Percentiles rank a stretch among this genome's conserved stretches.
Evolutionary conservation across 2,888 invertebrate species (phyloP).

Genomic region (Lithophane leautieri): DNA sequence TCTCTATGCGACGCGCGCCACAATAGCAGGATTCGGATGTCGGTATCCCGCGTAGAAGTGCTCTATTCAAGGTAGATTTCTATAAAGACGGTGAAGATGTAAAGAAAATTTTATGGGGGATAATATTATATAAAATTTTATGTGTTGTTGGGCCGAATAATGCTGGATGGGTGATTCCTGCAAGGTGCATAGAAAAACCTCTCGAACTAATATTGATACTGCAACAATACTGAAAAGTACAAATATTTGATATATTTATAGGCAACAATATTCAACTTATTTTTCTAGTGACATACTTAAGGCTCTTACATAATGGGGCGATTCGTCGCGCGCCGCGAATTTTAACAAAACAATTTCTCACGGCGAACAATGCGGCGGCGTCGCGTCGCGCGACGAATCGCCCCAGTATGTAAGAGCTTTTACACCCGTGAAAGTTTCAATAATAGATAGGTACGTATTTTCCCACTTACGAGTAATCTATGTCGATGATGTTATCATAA

Average conservation of each 20-base stretch:
- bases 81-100: neutral
- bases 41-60: conserved; percentile 2
- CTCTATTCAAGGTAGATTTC: conserved; percentile 26
- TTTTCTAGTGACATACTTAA: no score
- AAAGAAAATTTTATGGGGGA: neutral
- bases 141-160: neutral
- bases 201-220: neutral
- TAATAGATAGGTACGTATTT: no score
- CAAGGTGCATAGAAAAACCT: neutral
- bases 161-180: neutral
- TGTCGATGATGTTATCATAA: no score
- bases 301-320: no score
- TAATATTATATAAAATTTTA: neutral
- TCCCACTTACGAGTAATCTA: no score
- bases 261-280: neutral
- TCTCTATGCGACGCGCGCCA: conserved; percentile 8
- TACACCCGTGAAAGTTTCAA: no score
- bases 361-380: no score
- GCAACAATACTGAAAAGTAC: neutral
- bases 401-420: no score
- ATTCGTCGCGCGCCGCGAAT: no score
- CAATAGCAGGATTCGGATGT: conserved; percentile 21
- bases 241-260: neutral
- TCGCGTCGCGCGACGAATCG: no score
- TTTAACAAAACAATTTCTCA: no score